These are phyloP conservation scores for Smittia aterrima DNA, from an alignment of 2,888 invertebrate genomes.

Conservation along the genomic window DNA sequence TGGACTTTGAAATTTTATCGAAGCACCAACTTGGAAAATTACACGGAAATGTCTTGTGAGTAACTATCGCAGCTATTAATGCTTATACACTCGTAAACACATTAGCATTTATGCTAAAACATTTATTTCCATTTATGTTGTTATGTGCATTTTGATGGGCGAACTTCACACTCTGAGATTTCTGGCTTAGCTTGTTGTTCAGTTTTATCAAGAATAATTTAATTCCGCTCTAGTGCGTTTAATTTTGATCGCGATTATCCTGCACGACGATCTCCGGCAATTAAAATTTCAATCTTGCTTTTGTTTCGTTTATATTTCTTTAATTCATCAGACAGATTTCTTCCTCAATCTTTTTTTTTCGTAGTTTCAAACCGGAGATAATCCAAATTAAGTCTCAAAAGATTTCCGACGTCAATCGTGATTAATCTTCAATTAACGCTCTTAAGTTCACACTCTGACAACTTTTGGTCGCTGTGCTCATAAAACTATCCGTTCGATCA, in stretches of 20 bases:
- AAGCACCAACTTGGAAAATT: background rate
- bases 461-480: background rate
- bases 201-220: background rate
- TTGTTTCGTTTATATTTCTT: background rate
- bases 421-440: constrained; percentile 26
- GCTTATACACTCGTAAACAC: constrained; percentile 37
- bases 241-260: background rate
- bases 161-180: constrained; percentile 25
- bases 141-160: background rate
- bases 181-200: background rate
- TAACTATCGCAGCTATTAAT: constrained; percentile 21
- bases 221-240: background rate
- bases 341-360: background rate
- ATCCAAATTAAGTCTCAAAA: background rate
- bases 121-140: constrained; percentile 30
- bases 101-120: constrained; percentile 40
- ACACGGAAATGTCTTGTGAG: background rate
- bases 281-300: background rate
- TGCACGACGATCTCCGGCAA: background rate
- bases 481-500: constrained; percentile 24
- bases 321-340: background rate
- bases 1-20: background rate
- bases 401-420: constrained; percentile 33
- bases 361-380: background rate
- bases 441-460: background rate